These are phyloP conservation scores for Drosophila obscura DNA, from an alignment of 1,140 invertebrate genomes.

Conservation along the genomic window DNA sequence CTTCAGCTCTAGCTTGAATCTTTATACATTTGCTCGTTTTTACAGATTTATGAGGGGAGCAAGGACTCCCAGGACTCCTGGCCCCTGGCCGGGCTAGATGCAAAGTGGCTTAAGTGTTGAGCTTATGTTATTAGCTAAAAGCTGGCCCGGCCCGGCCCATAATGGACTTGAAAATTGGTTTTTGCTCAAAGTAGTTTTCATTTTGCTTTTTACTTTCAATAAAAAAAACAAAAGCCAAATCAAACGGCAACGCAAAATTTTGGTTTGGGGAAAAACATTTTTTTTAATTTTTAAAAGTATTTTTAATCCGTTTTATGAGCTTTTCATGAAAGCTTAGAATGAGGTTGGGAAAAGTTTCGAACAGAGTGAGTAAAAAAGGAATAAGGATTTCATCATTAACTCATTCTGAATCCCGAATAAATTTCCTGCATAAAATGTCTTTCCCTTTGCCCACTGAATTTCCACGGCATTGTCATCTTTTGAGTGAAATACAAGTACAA, in stretches of 20 bases:
- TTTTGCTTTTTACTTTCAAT: neutral
- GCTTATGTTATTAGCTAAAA: constrained; percentile 56
- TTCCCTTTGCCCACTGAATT: no score
- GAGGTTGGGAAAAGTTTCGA: no score
- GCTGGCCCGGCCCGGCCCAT: constrained; percentile 40
- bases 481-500: no score
- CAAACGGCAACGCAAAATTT: neutral
- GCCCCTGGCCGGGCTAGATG: constrained; percentile 13
- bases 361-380: no score
- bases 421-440: no score
- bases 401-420: no score
- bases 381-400: no score
- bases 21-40: constrained; percentile 45
- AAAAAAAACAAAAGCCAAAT: neutral
- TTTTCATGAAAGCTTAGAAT: no score
- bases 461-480: no score
- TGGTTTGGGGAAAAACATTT: neutral
- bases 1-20: constrained; percentile 44
- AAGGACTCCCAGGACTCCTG: no score
- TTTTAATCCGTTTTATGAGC: neutral
- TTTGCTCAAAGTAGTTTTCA: constrained; percentile 33
- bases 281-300: neutral
- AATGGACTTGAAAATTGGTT: constrained; percentile 65
- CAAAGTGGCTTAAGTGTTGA: constrained; percentile 66
- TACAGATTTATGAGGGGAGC: constrained; percentile 42